Conservation (phyloP, 2,113 vertebrate genomes). For the Perognathus longimembris region DNA sequence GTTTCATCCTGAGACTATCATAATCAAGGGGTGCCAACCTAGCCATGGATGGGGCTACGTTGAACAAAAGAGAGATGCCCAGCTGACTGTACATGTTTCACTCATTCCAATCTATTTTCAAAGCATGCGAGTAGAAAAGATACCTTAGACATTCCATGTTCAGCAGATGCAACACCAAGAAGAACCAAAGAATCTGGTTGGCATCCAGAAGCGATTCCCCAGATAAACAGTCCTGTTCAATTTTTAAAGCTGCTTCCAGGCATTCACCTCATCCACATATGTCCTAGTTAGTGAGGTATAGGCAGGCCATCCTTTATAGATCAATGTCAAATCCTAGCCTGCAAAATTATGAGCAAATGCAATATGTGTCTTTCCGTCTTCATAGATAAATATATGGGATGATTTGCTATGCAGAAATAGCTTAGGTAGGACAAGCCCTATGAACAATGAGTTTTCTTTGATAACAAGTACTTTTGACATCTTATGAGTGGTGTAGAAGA, state of each 20-base stretch:
- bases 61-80: background rate
- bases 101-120: too few species aligned
- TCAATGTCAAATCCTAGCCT: background rate
- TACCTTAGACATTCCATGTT: background rate
- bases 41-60: background rate
- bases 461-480: background rate
- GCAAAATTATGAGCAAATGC: background rate
- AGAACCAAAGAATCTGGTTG: background rate
- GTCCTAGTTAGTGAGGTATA: background rate
- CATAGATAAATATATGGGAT: background rate
- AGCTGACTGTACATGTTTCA: background rate
- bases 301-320: background rate
- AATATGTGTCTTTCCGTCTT: background rate
- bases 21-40: background rate
- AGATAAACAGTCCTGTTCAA: rapidly evolving
- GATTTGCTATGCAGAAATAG: background rate
- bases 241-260: background rate
- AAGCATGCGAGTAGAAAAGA: background rate
- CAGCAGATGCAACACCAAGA: background rate
- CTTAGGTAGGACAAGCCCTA: background rate
- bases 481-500: background rate
- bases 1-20: background rate
- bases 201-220: background rate
- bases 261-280: background rate
- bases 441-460: constrained; percentile 9